A percentile compares a stretch with the other conserved stretches of the same genome.
Evolutionary conservation across 2,113 vertebrate genomes (phyloP).

Genomic region (Microcebus tavaratra): DNA sequence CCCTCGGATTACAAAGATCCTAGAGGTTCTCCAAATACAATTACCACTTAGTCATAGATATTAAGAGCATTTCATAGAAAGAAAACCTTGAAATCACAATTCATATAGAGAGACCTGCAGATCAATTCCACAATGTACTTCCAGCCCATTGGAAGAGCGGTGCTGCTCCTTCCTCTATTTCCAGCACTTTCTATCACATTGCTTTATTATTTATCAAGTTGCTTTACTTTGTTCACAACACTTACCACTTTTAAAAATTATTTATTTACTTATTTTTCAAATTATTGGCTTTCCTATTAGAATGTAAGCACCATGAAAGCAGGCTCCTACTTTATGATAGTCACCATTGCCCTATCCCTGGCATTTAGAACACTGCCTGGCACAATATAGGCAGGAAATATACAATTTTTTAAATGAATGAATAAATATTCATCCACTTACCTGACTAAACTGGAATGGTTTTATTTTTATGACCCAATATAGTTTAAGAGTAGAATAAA

Average conservation of each 20-base stretch:
- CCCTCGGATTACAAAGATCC: not conserved
- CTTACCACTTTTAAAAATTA: not conserved
- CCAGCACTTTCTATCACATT: not conserved
- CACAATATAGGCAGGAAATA: not conserved
- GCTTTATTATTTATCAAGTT: not conserved
- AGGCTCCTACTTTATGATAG: not conserved
- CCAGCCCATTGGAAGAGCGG: not conserved
- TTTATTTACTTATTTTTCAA: not conserved
- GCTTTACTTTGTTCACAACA: not conserved
- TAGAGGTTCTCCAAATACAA: not conserved
- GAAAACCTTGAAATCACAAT: not conserved
- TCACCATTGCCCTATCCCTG: not conserved
- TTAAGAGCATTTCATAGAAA: not conserved
- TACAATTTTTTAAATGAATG: not conserved
- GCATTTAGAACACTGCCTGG: not conserved
- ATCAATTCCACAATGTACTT: not conserved
- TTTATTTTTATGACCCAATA: not conserved
- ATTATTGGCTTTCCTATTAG: not conserved
- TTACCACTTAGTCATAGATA: not conserved
- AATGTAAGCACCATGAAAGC: not conserved
- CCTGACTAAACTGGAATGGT: not conserved
- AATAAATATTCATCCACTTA: not conserved
- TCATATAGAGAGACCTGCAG: not conserved
- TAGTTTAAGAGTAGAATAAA: not conserved
- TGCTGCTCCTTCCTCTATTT: not conserved